Conservation (phyloP, 2,113 vertebrate species). For the Alligator mississippiensis region DNA sequence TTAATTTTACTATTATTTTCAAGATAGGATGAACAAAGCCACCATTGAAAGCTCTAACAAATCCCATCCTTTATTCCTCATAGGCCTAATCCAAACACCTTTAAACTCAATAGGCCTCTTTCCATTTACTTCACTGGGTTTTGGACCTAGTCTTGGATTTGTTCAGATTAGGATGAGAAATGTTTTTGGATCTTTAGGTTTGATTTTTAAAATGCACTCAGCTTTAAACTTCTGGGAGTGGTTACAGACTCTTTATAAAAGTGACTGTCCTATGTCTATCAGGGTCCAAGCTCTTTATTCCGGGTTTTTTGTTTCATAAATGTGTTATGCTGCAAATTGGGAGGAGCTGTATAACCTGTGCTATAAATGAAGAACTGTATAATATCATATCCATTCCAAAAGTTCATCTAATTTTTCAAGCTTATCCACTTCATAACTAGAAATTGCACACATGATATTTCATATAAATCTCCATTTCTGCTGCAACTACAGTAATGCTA, state of each 20-base stretch:
- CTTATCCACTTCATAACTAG: not conserved
- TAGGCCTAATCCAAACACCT: not conserved
- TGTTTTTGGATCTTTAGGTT: not conserved
- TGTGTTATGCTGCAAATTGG: not conserved
- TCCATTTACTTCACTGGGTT: not conserved
- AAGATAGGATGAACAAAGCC: not conserved
- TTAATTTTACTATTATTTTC: not conserved
- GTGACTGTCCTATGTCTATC: not conserved
- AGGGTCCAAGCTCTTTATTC: not conserved
- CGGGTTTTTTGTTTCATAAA: not conserved
- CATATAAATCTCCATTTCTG: not conserved
- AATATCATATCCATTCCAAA: not conserved
- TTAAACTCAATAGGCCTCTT: constrained; percentile 13
- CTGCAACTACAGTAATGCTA: not conserved
- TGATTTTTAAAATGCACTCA: not conserved
- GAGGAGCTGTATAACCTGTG: not conserved
- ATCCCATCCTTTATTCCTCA: not conserved
- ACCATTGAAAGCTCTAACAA: not conserved
- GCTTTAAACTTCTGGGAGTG: not conserved
- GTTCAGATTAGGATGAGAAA: not conserved
- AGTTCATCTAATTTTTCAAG: not conserved
- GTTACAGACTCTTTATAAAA: not conserved
- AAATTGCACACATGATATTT: not conserved
- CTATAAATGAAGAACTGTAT: not conserved
- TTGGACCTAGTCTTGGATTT: not conserved